Base-by-base conservation (phyloP, 2,113 vertebrate species). In the Paramisgurnus dabryanus region DNA sequence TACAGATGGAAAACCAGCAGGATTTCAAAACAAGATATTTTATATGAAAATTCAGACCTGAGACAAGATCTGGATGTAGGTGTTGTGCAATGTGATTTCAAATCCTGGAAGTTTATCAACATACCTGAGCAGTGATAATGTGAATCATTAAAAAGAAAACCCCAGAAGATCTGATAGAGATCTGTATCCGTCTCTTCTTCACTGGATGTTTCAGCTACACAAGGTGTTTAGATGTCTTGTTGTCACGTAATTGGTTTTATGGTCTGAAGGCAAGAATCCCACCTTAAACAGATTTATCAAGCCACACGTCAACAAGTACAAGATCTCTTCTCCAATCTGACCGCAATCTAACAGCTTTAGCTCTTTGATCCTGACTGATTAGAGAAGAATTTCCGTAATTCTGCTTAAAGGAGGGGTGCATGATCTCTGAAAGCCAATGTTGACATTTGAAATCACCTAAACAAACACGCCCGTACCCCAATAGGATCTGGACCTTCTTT, bases 231-330 rank as follows among this genome's bases (percentile, higher is more conserved):
- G 86, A 87, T 84, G 80, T 67, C 84, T 81, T 57, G 83, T 76
- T 89, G 91, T 93, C 91, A 91, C 91, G 90, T 87, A 92, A 89
- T 69, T 70, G 82, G 60, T 74, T 87, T 89, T 87, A 88, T 88
- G 89, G 90, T 93, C 92, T 90, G 77, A 87, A 90, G 91, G 85
- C 87, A 92, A 90, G 90, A 88, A 90, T 89, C 87, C 76, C 68
- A 84, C 86, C 86, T 85, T 49, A 53, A 84, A 86, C 74, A 69
- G 17, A 15, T 5, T 27, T 85, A 82, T 87, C 85, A 77, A 4
- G 68, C 18, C 27, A 78, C 86, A 85, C 79, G 89, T 89, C 89
- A 89, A 87, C 87, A 88, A 78, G 87, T 66, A 80, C 65, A 57
- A 85, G 88, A 89, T 89, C 85, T 75, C 8, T 27, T 55, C 7